Conservation (phyloP, 2,797 vertebrate species). For the Anniella stebbinsi region DNA sequence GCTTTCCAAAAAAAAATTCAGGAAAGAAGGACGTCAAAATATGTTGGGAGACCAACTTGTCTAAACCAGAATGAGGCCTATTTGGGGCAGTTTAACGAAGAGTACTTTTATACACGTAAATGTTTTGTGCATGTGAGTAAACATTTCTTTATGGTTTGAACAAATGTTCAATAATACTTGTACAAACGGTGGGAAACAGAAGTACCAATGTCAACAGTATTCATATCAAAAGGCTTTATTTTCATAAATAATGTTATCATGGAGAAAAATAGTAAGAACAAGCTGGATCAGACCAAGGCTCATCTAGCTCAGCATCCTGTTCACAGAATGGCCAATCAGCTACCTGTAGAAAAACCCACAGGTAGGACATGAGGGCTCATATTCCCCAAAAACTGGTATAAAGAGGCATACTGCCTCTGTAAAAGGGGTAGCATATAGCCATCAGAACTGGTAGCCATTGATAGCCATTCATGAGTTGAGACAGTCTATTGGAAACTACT, state of each 20-base stretch:
- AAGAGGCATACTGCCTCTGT: too few species aligned
- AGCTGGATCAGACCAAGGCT: too few species aligned
- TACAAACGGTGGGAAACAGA: neutral
- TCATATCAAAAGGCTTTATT: neutral
- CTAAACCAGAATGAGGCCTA: conserved; percentile 34
- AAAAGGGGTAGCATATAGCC: too few species aligned
- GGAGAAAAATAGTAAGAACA: neutral
- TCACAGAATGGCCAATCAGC: too few species aligned
- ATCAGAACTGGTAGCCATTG: too few species aligned
- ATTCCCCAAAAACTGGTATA: too few species aligned
- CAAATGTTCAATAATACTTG: neutral
- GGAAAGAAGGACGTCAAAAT: conserved; percentile 31
- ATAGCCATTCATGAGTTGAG: neutral
- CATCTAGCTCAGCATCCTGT: too few species aligned
- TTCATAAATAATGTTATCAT: neutral
- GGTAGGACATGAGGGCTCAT: too few species aligned
- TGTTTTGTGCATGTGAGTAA: neutral
- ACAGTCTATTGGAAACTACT: neutral
- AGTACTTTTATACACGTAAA: neutral
- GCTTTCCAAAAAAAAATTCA: conserved; percentile 5
- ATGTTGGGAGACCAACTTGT: conserved; percentile 22
- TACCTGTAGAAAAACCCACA: too few species aligned
- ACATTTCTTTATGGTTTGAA: neutral
- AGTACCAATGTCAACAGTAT: neutral
- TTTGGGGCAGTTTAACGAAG: conserved; percentile 9